phyloP scores from a whole-genome alignment of 2,113 vertebrate species.

The Esox niger region DNA sequence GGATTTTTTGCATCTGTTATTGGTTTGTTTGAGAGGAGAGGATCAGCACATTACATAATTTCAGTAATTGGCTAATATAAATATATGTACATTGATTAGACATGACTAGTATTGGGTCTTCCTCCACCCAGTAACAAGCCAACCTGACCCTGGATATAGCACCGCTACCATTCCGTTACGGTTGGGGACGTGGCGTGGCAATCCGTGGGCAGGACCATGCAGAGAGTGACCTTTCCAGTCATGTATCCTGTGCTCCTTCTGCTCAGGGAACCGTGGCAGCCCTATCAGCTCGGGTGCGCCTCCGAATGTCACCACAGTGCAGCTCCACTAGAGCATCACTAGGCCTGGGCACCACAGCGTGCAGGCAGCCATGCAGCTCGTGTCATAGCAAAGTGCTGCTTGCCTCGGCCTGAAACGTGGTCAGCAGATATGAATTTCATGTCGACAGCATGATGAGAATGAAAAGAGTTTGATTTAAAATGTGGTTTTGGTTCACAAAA shows the following conservation, averaged over 20 bases:
- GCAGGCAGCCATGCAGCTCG: background rate
- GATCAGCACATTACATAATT: no score
- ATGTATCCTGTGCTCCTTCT: conserved; percentile 50
- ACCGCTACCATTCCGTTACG: background rate
- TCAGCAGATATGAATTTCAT: no score
- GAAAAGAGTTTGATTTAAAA: no score
- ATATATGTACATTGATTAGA: background rate
- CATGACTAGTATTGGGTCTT: background rate
- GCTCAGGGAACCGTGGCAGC: conserved; percentile 31
- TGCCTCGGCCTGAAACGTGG: no score
- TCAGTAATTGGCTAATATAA: no score
- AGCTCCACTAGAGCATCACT: conserved; percentile 37
- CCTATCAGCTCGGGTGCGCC: conserved; percentile 30
- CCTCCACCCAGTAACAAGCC: background rate
- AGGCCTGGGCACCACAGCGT: background rate
- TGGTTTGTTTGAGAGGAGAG: no score
- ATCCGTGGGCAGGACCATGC: conserved; percentile 42
- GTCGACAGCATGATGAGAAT: no score
- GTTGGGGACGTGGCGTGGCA: conserved; percentile 31
- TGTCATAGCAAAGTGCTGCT: background rate
- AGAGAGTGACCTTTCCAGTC: conserved; percentile 60
- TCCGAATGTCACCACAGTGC: conserved; percentile 46
- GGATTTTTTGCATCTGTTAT: no score
- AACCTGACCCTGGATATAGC: background rate
- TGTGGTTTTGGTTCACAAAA: no score